Evolutionary conservation across 2,888 invertebrate genomes (phyloP).

Genomic region (Lapara coniferarum): DNA sequence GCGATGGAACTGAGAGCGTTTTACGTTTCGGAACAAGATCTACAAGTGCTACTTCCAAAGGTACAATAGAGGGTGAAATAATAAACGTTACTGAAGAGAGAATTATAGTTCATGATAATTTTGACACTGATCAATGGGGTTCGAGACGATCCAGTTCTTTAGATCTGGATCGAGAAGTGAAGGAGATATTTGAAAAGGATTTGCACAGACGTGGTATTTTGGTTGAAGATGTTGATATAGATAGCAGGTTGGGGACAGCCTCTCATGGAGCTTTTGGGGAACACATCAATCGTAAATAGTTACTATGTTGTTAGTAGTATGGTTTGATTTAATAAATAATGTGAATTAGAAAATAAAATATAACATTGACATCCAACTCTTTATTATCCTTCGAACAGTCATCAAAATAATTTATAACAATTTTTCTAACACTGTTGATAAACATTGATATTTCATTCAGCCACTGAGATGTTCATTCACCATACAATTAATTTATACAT

Average conservation of each 20-base stretch:
- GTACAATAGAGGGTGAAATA: constrained; percentile 65
- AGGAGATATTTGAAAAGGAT: constrained; percentile 71
- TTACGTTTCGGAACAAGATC: constrained; percentile 50
- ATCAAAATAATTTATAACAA: constrained; percentile 86
- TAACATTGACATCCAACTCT: constrained; percentile 83
- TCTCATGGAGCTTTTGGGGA: constrained; percentile 63
- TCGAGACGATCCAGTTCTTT: constrained; percentile 70
- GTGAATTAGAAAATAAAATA: constrained; percentile 54
- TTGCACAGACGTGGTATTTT: constrained; percentile 45
- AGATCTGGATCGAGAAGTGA: constrained; percentile 72
- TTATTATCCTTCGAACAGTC: constrained; percentile 85
- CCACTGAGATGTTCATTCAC: constrained; percentile 79
- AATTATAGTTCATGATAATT: constrained; percentile 61
- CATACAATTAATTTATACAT: constrained; percentile 67
- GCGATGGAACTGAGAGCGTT: constrained; percentile 44
- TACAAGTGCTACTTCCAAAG: constrained; percentile 57
- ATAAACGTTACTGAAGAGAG: constrained; percentile 66
- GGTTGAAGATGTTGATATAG: constrained; percentile 44
- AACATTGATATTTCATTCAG: constrained; percentile 81
- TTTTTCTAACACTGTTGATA: constrained; percentile 83
- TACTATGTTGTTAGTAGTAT: not conserved
- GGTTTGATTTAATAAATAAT: not conserved
- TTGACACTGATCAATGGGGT: constrained; percentile 50
- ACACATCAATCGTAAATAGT: constrained; percentile 39
- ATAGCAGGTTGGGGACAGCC: constrained; percentile 45